Evolutionary conservation across 2,797 vertebrate genomes (phyloP), one percentile per base, ranked within the genome.

Genomic region (Vireo griseus): DNA sequence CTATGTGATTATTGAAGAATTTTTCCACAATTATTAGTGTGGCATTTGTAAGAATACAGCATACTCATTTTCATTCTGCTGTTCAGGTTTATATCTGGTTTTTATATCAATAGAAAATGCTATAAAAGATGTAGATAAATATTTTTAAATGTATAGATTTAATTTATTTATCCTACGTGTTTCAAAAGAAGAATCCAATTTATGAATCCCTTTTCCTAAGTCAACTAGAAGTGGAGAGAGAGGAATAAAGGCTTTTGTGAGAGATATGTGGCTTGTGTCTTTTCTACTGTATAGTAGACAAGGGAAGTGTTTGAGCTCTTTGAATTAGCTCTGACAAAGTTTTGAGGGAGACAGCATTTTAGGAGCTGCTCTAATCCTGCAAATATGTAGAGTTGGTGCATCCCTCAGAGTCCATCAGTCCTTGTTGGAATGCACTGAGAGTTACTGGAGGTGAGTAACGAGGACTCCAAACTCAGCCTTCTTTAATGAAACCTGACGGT

Each of bases 381-480:
- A 61, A 25, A 80, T 28, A 2, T 21, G 3, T 8, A 35, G 19
- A 5, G 3, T 4, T 92, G 12, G 15, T 63, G 9, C 9, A 44
- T 28, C 15, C 15, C 26, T 72, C 24, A 25, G 54, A 66, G 10
- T 6, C 8, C 16, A 19, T 9, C 8, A 3, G 3, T 33, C 13
- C 19, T 52, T 16, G 11, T 1, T 52, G 45, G 29, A 50, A 26
- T 66, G 5, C 29, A 75, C 11, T 0, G 1, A 42, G 13, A 10
- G 16, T 10, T 83, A 33, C 18, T 1, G 1, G 26, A 37, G 8
- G 2, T 9, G 15, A 10, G 3, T 33, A 28, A 50, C 2, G 1
- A 61, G 13, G 5, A 50, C 11, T 47, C 14, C 24, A 22, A 1
- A 18, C 5, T 59, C 50, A 51, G 10, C 8, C 4, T 42, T 68